These are phyloP conservation scores for Megamerina dolium DNA, from an alignment of 2,888 invertebrate genomes.

Conservation along the genomic window DNA sequence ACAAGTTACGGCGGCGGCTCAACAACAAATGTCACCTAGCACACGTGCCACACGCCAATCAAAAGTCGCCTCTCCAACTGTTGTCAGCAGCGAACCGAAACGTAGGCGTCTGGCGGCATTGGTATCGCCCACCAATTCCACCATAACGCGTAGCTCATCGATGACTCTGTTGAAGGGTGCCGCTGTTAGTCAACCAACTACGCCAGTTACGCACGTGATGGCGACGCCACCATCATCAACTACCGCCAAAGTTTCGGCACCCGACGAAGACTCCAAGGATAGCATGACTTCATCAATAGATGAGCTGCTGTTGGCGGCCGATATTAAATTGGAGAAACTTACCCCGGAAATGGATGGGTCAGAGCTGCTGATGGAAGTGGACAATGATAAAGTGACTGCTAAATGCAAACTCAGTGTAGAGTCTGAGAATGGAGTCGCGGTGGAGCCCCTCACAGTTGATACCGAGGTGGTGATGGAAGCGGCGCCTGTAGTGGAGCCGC, in stretches of 20 bases:
- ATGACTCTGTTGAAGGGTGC: slow-evolving; percentile 27
- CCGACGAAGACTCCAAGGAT: slow-evolving; percentile 44
- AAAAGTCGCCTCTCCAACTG: slow-evolving; percentile 26
- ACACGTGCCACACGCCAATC: slow-evolving; percentile 35
- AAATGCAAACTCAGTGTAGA: background rate
- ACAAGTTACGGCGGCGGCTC: slow-evolving; percentile 19
- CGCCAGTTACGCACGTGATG: slow-evolving; percentile 15
- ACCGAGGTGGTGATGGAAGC: slow-evolving; percentile 13
- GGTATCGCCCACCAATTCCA: slow-evolving; percentile 15
- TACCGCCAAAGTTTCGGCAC: slow-evolving; percentile 2
- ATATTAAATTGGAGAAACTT: slow-evolving; percentile 37
- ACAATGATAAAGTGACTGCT: background rate
- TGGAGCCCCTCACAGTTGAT: slow-evolving; percentile 31
- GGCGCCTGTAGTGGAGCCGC: slow-evolving; percentile 4
- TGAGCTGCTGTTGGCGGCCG: slow-evolving; percentile 32
- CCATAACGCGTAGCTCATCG: slow-evolving; percentile 22
- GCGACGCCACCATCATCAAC: too few species aligned
- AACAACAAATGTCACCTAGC: slow-evolving; percentile 25
- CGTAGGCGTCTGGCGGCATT: slow-evolving; percentile 22
- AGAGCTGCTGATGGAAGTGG: slow-evolving; percentile 8
- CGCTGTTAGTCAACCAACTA: slow-evolving; percentile 21
- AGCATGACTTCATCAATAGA: slow-evolving; percentile 42
- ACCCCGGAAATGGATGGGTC: slow-evolving; percentile 25
- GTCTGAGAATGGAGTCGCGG: background rate
- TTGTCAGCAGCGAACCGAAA: slow-evolving; percentile 19